Base-by-base conservation (phyloP, 2,113 vertebrate genomes). In the Cynocephalus volans region DNA sequence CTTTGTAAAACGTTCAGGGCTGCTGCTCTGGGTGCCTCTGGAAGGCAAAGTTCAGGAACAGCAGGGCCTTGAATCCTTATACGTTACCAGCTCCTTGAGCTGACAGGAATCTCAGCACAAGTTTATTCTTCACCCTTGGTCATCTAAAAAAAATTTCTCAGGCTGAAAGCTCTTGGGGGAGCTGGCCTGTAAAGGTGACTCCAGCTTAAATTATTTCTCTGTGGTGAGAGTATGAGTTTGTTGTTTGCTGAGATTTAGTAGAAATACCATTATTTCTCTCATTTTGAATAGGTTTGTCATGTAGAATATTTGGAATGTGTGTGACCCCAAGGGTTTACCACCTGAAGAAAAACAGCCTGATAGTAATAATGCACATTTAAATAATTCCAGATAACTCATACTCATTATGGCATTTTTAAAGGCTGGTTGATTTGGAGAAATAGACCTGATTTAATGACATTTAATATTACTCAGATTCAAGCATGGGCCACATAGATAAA, bases 361-460 rank as follows among this genome's bases (percentile, higher is more conserved):
- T 50, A 50, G 67, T 41, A 21, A n/a, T n/a, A 48, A 81, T 15
- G 83, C 31, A 64, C 21, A 76, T 76, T 85, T 69, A 64, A 85
- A 62, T 48, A 81, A 72, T 80, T 88, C 28, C 86, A 90, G 92
- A 89, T 33, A 82, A 62, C 72, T 79, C 31, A 48, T 65, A 83
- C 56, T 48, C 26, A 92, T 75, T 41, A 36, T 28, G 52, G 36
- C 41, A 72, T 33, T 52, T 93, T 64, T 31, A 58, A 41, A 41
- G 64, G 31, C 15, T 58, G 26, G 14, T 33, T 24, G 50, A 77
- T 52, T 50, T 90, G 52, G 50, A 84, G 33, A 91, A 84, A 75
- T 9, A 36, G 9, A 84, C 31, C 54, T n/a, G 41, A 9, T 6
- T 41, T 65, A 87, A 33, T 79, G 76, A 23, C 50, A 52, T 72